phyloP scores from a whole-genome alignment of 2,113 vertebrate genomes.

The Scortum barcoo region DNA sequence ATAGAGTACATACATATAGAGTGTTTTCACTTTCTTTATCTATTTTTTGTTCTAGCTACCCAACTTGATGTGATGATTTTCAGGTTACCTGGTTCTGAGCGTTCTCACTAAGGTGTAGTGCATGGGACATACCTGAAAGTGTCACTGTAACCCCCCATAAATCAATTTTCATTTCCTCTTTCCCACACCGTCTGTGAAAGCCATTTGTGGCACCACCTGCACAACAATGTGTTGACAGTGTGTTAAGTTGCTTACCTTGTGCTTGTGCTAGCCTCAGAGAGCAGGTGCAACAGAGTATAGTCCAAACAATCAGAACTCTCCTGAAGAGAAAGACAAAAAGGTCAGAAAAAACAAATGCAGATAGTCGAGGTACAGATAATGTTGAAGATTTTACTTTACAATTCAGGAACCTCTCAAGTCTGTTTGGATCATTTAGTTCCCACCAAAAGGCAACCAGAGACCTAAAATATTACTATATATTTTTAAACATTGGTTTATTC shows the following conservation, averaged over 20 bases:
- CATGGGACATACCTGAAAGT: background rate
- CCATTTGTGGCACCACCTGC: background rate
- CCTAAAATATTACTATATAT: background rate
- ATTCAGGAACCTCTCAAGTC: background rate
- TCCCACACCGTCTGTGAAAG: background rate
- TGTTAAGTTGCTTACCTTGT: slow-evolving; percentile 90
- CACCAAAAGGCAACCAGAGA: background rate
- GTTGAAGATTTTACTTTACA: background rate
- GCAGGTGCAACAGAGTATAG: slow-evolving; percentile 88
- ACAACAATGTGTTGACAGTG: background rate
- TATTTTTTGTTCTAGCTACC: background rate
- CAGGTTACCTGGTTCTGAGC: background rate
- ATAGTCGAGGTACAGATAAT: background rate
- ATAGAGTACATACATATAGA: too few species aligned
- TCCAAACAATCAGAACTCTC: slow-evolving; percentile 92
- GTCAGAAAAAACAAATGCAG: background rate
- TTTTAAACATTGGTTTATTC: background rate
- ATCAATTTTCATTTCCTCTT: slow-evolving; percentile 3
- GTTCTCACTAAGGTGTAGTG: background rate
- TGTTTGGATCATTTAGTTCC: background rate
- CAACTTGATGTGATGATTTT: background rate
- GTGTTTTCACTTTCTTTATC: background rate
- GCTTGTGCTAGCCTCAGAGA: slow-evolving; percentile 90
- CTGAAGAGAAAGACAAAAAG: slow-evolving; percentile 76
- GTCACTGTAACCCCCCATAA: slow-evolving; percentile 1